Conservation (phyloP, 2,797 vertebrate genomes). For the Hippopotamyrus pictus region DNA sequence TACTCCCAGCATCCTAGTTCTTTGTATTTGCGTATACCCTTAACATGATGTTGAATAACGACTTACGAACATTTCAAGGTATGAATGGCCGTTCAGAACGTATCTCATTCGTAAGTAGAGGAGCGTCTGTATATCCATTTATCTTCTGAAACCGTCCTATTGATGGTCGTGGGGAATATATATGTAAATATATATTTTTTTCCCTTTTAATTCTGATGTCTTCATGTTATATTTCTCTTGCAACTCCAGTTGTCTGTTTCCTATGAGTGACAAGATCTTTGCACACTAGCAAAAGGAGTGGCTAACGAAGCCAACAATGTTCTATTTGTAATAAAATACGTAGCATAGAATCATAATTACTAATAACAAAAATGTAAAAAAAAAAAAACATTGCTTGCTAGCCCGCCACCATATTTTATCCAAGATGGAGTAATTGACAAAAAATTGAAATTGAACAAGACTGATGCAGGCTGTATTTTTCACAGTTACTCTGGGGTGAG, state of each 20-base stretch:
- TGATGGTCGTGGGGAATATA: too few species aligned
- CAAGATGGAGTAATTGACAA: background rate
- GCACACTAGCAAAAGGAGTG: background rate
- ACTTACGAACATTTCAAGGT: too few species aligned
- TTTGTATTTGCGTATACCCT: too few species aligned
- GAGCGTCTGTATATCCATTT: background rate
- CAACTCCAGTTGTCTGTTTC: background rate
- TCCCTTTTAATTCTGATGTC: background rate
- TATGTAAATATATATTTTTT: too few species aligned
- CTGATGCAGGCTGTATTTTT: background rate
- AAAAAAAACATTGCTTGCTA: background rate
- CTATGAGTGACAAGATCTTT: background rate
- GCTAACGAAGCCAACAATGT: background rate
- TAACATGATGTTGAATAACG: too few species aligned
- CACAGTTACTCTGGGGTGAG: background rate
- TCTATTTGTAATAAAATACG: background rate
- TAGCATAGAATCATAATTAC: background rate
- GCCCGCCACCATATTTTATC: background rate
- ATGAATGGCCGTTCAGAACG: too few species aligned
- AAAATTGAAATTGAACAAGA: background rate
- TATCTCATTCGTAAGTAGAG: too few species aligned
- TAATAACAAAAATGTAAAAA: background rate
- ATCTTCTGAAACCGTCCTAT: too few species aligned
- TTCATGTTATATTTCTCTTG: background rate
- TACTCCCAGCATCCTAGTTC: too few species aligned